phyloP scores from a whole-genome alignment of 2,888 invertebrate genomes.

The Ptycholaimellus sp. region DNA sequence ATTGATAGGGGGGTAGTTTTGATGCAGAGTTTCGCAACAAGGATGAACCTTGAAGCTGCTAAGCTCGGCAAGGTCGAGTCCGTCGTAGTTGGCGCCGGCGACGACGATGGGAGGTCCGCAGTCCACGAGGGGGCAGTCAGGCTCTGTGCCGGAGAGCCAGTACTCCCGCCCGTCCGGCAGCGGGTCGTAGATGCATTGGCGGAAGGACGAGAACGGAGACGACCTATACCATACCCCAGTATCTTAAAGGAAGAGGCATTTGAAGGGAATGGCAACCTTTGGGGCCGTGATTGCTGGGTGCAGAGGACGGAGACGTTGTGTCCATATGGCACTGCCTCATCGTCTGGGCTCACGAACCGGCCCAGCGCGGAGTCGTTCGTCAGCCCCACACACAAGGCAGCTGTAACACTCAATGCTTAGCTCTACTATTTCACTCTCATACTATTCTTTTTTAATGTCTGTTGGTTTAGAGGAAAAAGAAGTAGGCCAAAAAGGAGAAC shows the following conservation, averaged over 20 bases:
- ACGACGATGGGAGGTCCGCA: slow-evolving; percentile 74
- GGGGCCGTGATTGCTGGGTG: slow-evolving; percentile 18
- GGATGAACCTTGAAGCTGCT: too few relatives aligned
- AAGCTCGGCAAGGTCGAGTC: slow-evolving; percentile 52
- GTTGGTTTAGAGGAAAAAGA: too few relatives aligned
- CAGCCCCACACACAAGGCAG: slow-evolving; percentile 23
- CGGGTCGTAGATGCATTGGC: slow-evolving; percentile 85
- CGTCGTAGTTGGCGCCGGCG: slow-evolving; percentile 66
- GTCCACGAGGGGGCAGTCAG: slow-evolving; percentile 39
- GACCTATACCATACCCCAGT: too few relatives aligned
- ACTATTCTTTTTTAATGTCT: too few relatives aligned
- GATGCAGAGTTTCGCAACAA: too few relatives aligned
- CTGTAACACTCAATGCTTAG: too few relatives aligned
- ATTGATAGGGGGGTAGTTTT: too few relatives aligned
- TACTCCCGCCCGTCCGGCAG: slow-evolving; percentile 36
- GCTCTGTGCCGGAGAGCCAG: slow-evolving; percentile 21
- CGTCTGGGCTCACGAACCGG: slow-evolving; percentile 17
- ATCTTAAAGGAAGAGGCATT: too few relatives aligned
- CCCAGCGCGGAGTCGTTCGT: slow-evolving; percentile 19
- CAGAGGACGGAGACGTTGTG: slow-evolving; percentile 20
- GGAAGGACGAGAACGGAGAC: slow-evolving; percentile 56
- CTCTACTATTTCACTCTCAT: too few relatives aligned
- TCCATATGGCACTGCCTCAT: slow-evolving; percentile 17
- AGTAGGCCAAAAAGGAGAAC: slow-evolving; percentile 28
- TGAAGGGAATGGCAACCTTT: too few relatives aligned